Conservation (phyloP, 37 sponge, comb jelly and placozoan species). For the Hexactinellida sp. region DNA sequence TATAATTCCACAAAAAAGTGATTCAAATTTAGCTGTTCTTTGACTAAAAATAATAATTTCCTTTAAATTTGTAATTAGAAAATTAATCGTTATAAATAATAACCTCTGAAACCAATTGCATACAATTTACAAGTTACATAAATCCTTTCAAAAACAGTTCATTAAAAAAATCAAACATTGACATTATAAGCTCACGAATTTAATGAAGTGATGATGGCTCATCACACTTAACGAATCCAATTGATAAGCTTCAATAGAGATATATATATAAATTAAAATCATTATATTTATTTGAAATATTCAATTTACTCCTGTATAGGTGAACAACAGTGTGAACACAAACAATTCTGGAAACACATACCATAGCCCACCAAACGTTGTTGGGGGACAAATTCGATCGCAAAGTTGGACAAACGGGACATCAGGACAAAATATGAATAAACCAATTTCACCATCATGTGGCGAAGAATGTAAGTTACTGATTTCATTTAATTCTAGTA, state of each 20-base stretch:
- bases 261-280: not conserved
- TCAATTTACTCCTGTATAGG: not conserved
- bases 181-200: no score
- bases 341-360: not conserved
- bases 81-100: no score
- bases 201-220: not conserved
- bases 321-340: not conserved
- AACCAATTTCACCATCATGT: constrained; percentile 7
- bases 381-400: not conserved
- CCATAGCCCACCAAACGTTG: not conserved
- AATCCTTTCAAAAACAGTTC: no score
- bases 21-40: no score
- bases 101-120: no score
- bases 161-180: no score
- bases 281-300: not conserved
- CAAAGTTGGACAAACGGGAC: not conserved
- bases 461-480: not conserved
- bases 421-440: not conserved
- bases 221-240: not conserved
- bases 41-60: no score
- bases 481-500: not conserved
- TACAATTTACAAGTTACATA: no score
- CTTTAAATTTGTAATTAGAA: no score
- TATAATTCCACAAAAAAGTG: no score
- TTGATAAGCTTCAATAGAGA: no score